Conservation (phyloP, 2,113 vertebrate genomes). For the Procavia capensis region DNA sequence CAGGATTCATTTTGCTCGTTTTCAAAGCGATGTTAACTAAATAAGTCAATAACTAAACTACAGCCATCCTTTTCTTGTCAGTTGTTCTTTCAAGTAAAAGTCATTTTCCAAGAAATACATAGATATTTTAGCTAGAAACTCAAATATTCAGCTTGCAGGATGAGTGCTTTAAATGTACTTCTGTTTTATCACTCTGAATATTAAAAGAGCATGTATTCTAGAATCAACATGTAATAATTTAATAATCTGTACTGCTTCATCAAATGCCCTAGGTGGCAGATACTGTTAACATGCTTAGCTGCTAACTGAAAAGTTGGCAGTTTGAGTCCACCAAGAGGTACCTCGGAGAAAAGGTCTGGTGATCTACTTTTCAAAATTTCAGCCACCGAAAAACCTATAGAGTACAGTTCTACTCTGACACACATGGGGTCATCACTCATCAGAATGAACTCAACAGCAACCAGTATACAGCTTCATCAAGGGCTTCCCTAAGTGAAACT, state of each 20-base stretch:
- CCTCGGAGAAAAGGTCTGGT: neutral
- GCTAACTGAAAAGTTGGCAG: neutral
- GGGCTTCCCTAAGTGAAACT: neutral
- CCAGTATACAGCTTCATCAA: neutral
- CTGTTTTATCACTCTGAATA: neutral
- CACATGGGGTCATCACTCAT: neutral
- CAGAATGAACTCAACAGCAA: neutral
- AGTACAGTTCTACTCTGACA: neutral
- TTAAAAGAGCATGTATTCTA: neutral
- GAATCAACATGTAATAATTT: neutral
- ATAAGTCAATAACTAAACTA: neutral
- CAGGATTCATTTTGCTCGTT: constrained; percentile 29
- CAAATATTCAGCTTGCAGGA: neutral
- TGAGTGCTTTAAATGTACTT: neutral
- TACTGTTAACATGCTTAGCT: too few species aligned
- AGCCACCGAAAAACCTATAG: neutral
- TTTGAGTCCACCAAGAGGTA: neutral
- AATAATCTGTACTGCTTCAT: neutral
- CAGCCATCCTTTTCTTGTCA: neutral
- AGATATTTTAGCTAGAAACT: neutral
- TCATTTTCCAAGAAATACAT: neutral
- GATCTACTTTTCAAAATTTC: neutral
- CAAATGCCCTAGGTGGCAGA: neutral
- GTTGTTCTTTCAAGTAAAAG: constrained; percentile 26
- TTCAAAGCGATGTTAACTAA: constrained; percentile 25